Conservation (phyloP, 2,797 vertebrate genomes). For the Micropoecilia bifurca region DNA sequence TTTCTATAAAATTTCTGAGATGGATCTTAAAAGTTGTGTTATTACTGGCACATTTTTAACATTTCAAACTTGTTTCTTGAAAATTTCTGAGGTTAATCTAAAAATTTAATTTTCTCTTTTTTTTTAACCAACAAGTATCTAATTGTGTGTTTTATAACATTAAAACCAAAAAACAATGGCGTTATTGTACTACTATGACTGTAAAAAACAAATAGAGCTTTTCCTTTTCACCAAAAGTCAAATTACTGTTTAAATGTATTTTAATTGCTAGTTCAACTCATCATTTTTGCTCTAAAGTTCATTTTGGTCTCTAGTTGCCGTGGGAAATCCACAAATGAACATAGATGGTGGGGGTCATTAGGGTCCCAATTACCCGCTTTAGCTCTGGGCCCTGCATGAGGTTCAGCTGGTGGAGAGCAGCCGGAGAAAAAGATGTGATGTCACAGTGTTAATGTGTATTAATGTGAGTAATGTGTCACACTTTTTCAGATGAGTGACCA, state of each 20-base stretch:
- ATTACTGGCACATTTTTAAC: no score
- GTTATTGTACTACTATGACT: not conserved
- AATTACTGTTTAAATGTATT: not conserved
- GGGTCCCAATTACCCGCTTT: conserved; percentile 16
- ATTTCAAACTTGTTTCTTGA: no score
- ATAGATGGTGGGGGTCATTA: conserved; percentile 11
- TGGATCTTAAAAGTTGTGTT: no score
- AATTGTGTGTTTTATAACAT: not conserved
- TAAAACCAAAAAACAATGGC: not conserved
- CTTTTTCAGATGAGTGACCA: conserved; percentile 3
- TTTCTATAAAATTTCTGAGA: no score
- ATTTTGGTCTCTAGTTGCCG: conserved; percentile 12
- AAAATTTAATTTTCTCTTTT: no score
- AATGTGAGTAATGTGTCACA: conserved; percentile 12
- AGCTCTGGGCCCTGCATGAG: conserved; percentile 8
- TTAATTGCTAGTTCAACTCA: conserved; percentile 16
- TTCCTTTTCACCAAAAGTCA: not conserved
- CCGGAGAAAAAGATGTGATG: conserved; percentile 10
- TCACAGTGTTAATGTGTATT: not conserved
- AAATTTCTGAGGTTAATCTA: no score
- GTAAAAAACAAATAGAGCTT: not conserved
- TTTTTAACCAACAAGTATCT: not conserved
- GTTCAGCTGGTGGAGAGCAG: conserved; percentile 23
- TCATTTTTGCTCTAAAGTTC: conserved; percentile 15
- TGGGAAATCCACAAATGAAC: conserved; percentile 16